Evolutionary conservation across 1,140 invertebrate genomes (phyloP).

Genomic region (Hycleus phaleratus): DNA sequence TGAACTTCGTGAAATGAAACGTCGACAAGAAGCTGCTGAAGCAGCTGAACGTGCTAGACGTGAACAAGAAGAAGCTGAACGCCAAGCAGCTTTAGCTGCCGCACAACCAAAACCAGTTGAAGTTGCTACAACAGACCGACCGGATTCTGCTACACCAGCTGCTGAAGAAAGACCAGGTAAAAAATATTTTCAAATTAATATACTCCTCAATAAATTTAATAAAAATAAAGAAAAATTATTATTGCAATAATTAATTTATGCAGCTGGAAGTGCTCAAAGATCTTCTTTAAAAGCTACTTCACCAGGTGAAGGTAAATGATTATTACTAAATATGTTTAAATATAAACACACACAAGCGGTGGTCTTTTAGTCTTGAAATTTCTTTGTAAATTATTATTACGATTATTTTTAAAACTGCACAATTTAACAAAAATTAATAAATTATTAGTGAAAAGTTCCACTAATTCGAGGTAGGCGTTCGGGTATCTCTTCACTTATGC

Average conservation of each 20-base stretch:
- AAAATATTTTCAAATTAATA: not conserved
- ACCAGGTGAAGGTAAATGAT: slow-evolving; percentile 39
- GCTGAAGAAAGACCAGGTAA: slow-evolving; percentile 39
- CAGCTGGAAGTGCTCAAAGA: slow-evolving; percentile 36
- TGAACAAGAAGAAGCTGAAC: slow-evolving; percentile 71
- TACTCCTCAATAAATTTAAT: not conserved
- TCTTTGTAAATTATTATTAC: not conserved
- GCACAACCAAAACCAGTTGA: slow-evolving; percentile 43
- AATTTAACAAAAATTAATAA: not conserved
- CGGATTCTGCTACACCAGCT: slow-evolving; percentile 40
- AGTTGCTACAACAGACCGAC: slow-evolving; percentile 37
- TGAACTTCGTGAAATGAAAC: slow-evolving; percentile 93
- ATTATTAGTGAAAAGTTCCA: not conserved
- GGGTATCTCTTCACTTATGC: too few relatives aligned
- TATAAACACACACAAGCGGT: too few relatives aligned
- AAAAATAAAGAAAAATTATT: not conserved
- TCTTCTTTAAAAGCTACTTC: slow-evolving; percentile 39
- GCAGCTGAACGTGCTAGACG: slow-evolving; percentile 59
- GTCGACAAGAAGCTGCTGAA: slow-evolving; percentile 72
- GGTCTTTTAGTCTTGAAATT: too few relatives aligned
- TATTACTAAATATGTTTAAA: too few relatives aligned
- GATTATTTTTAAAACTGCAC: slow-evolving; percentile 6
- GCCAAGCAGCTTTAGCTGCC: slow-evolving; percentile 41
- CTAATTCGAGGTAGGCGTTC: slow-evolving; percentile 2
- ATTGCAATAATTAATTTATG: slow-evolving; percentile 22